These are phyloP conservation scores for Pluvialis apricaria DNA, from an alignment of 2,113 vertebrate species.

Conservation along the genomic window DNA sequence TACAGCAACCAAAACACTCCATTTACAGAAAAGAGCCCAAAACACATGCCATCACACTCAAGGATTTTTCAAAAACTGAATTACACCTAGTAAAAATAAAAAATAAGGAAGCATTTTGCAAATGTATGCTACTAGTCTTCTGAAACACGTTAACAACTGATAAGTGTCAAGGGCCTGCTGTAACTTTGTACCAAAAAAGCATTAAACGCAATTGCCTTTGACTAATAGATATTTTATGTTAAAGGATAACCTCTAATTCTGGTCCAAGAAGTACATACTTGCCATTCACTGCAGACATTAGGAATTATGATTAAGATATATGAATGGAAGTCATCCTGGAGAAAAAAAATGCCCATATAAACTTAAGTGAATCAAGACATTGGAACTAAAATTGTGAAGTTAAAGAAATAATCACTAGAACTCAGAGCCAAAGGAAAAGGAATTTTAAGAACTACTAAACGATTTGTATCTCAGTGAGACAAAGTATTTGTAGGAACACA, in stretches of 20 bases:
- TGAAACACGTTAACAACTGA: not conserved
- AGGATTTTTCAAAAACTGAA: not conserved
- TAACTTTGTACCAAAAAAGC: conserved; percentile 1
- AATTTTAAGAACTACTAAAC: not conserved
- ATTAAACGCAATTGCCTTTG: not conserved
- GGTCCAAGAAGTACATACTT: not conserved
- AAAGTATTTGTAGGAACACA: not conserved
- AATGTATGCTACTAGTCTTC: not conserved
- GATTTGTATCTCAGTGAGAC: not conserved
- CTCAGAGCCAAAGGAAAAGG: not conserved
- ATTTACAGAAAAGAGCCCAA: not conserved
- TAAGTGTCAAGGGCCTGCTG: not conserved
- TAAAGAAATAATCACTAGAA: not conserved
- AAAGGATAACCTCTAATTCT: conserved; percentile 14
- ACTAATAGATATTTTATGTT: conserved; percentile 6
- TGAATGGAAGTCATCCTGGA: not conserved
- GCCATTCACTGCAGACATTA: not conserved
- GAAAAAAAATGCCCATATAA: not conserved
- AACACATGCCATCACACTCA: not conserved
- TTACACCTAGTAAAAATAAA: not conserved
- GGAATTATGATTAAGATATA: not conserved
- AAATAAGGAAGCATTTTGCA: not conserved
- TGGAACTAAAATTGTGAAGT: not conserved
- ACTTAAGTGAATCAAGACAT: not conserved
- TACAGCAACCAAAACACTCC: not conserved